Percentiles rank a stretch among this genome's conserved stretches.
phyloP scores from a whole-genome alignment of 53 echinoderm and acorn worm species.

The Actinopyga echinites region DNA sequence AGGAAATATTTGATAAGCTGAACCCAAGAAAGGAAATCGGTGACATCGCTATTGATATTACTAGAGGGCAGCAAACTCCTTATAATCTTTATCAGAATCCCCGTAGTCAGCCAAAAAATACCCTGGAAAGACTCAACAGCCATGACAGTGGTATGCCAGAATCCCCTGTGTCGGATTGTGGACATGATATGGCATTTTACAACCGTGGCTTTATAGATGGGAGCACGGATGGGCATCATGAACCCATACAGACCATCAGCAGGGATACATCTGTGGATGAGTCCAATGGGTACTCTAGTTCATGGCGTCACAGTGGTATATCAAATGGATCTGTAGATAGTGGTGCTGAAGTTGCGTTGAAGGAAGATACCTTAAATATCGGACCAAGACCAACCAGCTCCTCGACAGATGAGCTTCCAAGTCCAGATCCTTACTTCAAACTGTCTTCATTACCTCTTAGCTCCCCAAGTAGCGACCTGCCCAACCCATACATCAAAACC shows the following conservation, averaged over 20 bases:
- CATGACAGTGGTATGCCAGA: slow-evolving; percentile 24
- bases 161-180: neutral
- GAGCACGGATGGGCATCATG: neutral
- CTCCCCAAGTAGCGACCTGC: too few species aligned
- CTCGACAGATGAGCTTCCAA: neutral
- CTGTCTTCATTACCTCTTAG: neutral
- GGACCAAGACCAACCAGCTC: neutral
- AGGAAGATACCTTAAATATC: neutral
- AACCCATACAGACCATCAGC: neutral
- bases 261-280: neutral
- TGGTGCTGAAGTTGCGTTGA: neutral
- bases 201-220: neutral
- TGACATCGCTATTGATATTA: neutral
- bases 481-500: too few species aligned
- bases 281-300: neutral
- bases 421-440: neutral
- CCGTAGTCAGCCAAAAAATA: neutral
- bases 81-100: neutral
- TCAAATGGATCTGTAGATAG: slow-evolving; percentile 4
- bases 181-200: neutral
- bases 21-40: neutral
- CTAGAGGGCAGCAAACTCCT: neutral
- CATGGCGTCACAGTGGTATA: neutral
- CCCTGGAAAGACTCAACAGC: neutral
- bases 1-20: neutral